These are phyloP conservation scores for Manacus vitellinus DNA, from an alignment of 2,113 vertebrate genomes.

Conservation along the genomic window DNA sequence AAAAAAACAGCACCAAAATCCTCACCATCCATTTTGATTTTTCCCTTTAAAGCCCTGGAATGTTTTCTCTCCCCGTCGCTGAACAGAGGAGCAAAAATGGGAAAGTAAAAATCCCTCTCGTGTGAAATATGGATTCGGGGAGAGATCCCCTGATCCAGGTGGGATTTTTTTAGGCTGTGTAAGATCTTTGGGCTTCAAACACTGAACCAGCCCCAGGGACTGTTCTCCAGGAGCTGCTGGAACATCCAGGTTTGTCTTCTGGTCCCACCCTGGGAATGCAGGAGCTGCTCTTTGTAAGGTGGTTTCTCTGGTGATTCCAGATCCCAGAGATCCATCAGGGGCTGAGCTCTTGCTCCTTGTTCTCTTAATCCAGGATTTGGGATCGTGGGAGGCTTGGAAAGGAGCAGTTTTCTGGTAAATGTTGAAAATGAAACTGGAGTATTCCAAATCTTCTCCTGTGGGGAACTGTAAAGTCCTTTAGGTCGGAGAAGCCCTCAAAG, in stretches of 20 bases:
- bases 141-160: background rate
- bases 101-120: background rate
- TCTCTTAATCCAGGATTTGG: background rate
- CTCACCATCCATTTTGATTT: background rate
- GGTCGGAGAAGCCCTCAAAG: no score
- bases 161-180: background rate
- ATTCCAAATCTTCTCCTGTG: no score
- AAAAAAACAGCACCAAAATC: no score
- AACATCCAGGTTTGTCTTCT: background rate
- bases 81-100: no score
- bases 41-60: background rate
- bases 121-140: background rate
- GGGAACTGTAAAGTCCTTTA: no score
- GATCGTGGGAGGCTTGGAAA: no score
- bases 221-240: background rate
- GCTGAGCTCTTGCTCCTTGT: background rate
- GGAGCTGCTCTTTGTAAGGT: background rate
- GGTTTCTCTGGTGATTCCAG: background rate
- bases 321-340: no score
- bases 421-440: no score
- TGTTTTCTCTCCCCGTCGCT: no score
- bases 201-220: no score
- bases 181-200: background rate
- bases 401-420: no score
- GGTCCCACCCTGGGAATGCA: background rate